Percentiles rank a stretch among this genome's conserved stretches.
These are phyloP conservation scores for Azemiops feae DNA, from an alignment of 2,113 vertebrate genomes.

Conservation along the genomic window DNA sequence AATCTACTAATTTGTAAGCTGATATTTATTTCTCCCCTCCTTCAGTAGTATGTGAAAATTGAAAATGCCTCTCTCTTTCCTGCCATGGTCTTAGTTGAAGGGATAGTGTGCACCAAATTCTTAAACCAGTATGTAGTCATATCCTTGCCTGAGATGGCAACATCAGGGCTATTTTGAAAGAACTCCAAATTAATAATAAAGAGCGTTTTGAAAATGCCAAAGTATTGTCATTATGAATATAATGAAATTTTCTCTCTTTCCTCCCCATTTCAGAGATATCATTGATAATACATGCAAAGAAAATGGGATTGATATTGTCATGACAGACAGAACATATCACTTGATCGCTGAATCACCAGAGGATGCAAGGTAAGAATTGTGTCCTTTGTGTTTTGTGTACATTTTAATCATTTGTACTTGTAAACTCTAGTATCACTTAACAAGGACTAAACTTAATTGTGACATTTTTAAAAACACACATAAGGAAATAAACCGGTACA, in stretches of 20 bases:
- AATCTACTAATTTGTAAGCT: not conserved
- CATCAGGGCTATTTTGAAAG: not conserved
- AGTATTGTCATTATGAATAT: constrained; percentile 5
- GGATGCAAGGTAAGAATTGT: constrained; percentile 84
- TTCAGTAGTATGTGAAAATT: not conserved
- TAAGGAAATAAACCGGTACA: not conserved
- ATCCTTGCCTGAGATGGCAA: not conserved
- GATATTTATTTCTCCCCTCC: not conserved
- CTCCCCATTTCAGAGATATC: constrained; percentile 77
- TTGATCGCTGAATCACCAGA: constrained; percentile 95
- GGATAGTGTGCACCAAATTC: not conserved
- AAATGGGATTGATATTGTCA: constrained; percentile 91
- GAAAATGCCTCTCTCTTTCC: not conserved
- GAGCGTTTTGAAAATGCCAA: not conserved
- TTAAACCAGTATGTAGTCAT: not conserved
- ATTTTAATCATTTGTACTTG: not conserved
- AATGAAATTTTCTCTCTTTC: not conserved
- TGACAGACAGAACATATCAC: constrained; percentile 88
- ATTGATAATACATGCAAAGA: constrained; percentile 92
- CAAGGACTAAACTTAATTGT: not conserved
- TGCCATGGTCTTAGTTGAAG: not conserved
- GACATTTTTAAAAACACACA: not conserved
- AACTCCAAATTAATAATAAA: not conserved
- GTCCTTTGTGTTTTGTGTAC: not conserved
- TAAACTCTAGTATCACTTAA: not conserved